These are phyloP conservation scores for Lamprotornis superbus DNA, from an alignment of 2,113 vertebrate species.

Conservation along the genomic window DNA sequence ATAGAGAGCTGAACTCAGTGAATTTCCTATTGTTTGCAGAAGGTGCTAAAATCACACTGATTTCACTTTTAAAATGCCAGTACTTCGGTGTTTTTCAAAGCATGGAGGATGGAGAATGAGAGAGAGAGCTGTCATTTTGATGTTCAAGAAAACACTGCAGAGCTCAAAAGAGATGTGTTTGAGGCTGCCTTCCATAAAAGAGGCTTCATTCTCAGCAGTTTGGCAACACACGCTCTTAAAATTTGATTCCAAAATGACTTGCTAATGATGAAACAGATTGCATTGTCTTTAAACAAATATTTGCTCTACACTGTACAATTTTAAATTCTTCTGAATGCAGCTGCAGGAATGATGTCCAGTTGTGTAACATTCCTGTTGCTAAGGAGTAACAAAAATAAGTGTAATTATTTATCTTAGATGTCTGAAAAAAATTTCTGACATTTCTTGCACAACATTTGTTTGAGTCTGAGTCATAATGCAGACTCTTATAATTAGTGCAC, in stretches of 20 bases:
- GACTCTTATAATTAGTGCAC: conserved; percentile 51
- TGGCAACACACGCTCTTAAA: not conserved
- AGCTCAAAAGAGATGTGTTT: not conserved
- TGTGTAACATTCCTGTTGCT: conserved; percentile 29
- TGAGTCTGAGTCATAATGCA: conserved; percentile 41
- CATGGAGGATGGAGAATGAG: not conserved
- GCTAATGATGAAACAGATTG: not conserved
- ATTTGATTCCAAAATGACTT: not conserved
- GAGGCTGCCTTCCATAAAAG: not conserved
- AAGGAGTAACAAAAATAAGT: conserved; percentile 48
- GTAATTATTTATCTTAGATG: conserved; percentile 49
- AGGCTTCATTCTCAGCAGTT: not conserved
- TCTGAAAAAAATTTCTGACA: conserved; percentile 6
- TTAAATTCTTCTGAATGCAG: conserved; percentile 38
- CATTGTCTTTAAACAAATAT: conserved; percentile 52
- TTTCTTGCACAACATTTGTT: conserved; percentile 32
- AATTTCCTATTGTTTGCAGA: not conserved
- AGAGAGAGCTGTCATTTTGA: not conserved
- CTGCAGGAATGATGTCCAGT: conserved; percentile 32
- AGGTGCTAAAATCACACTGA: not conserved
- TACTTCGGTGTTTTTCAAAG: not conserved
- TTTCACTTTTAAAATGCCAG: not conserved
- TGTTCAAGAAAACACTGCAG: not conserved
- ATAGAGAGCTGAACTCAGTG: not conserved
- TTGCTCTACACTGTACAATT: conserved; percentile 6